A percentile compares a stretch with the other conserved stretches of the same genome.
phyloP scores from a whole-genome alignment of 2,113 vertebrate species.

The Gymnarchus niloticus region DNA sequence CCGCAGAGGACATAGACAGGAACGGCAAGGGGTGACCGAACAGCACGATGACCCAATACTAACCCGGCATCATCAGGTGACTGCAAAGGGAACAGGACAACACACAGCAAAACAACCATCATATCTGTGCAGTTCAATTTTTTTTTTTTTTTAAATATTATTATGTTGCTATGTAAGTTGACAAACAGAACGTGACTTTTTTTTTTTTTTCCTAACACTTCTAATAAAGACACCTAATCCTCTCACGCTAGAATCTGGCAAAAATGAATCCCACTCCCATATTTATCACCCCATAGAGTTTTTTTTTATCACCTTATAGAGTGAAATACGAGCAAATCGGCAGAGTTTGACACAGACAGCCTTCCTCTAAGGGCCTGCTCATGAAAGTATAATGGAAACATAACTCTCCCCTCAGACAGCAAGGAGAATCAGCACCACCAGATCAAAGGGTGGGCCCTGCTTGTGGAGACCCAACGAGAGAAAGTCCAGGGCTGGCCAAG shows the following conservation, averaged over 20 bases:
- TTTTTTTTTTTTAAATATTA: no score
- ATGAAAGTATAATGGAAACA: conserved; percentile 12
- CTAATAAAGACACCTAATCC: neutral
- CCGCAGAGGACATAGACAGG: neutral
- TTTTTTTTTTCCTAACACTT: neutral
- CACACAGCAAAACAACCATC: neutral
- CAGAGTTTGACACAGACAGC: neutral
- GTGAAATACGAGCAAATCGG: neutral
- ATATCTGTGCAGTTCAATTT: neutral
- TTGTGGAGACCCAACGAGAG: neutral
- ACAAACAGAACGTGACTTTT: neutral
- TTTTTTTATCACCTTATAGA: neutral
- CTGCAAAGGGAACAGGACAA: neutral
- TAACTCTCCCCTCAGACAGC: neutral
- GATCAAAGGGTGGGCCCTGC: neutral
- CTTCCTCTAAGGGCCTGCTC: neutral
- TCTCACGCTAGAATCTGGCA: neutral
- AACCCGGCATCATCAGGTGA: no score
- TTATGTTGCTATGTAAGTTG: neutral
- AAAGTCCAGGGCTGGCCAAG: neutral
- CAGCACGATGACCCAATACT: neutral
- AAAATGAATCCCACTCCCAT: neutral
- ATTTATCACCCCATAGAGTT: neutral
- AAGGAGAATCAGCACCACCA: neutral
- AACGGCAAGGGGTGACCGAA: neutral